Base-by-base conservation (phyloP, 2,888 invertebrate genomes). In the Tetramorium bicarinatum region DNA sequence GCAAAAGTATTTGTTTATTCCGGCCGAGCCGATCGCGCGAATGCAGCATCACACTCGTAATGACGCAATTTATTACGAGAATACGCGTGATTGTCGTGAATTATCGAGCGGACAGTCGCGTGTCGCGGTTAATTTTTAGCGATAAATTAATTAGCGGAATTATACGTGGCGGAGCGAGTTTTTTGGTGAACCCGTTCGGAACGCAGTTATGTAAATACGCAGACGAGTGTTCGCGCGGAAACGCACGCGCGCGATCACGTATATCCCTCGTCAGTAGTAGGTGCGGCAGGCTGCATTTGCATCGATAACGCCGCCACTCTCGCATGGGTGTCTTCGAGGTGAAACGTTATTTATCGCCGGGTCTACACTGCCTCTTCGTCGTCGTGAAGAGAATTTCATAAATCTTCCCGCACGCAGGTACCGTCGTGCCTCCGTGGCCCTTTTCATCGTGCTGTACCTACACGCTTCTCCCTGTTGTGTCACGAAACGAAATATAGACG, bases 201-300 rank as follows among this genome's bases (percentile, higher is more conserved):
- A 41, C 64, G 82, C 25, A 21, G 76, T 34, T 74, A 64, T 66
- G 67, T 29, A 67, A 77, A 66, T 38, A 41, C 13, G 56, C 18
- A 41, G n/a, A 54, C 29, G 29, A 34, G 29, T 64, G 61, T 62
- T 81, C 67, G 29, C 72, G 75, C 72, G 82, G 85, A 87, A 88
- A 85, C 72, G 77, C 49, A 25, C 34, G 61, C 84, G 82, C 71
- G 80, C 79, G 84, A 15, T 59, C 84, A 62, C 82, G 86, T 88
- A 85, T 87, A 87, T 86, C 86, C 82, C 82, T 82, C 85, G 84
- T 80, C 41, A 72, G 52, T 69, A 82, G 83, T 86, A 87, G 87
- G 86, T 71, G 90, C 87, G 89, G 88, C 87, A 88, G 85, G 87
- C 85, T 89, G 90, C 88, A 88, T 90, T 90, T 88, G 90, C 90